Evolutionary conservation across 2,797 vertebrate species (phyloP).

Genomic region (Pachyuromys duprasi): DNA sequence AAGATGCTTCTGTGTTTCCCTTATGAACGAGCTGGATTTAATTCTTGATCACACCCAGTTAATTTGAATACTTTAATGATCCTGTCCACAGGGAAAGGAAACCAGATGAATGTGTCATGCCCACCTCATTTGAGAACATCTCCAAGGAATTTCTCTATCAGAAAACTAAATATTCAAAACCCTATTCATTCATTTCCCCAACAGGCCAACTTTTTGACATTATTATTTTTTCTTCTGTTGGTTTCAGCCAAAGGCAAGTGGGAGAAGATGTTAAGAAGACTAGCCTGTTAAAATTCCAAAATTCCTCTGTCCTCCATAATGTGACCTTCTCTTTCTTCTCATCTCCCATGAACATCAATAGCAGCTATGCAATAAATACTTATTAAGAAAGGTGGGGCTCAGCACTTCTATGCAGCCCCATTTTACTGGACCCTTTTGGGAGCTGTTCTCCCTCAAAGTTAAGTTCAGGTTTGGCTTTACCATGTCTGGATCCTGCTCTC

Average conservation of each 20-base stretch:
- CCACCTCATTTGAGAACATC: constrained; percentile 11
- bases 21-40: constrained; percentile 70
- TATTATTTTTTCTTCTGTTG: constrained; percentile 32
- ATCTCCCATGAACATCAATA: neutral
- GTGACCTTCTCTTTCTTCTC: neutral
- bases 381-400: neutral
- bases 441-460: neutral
- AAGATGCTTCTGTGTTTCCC: constrained; percentile 69
- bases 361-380: too few relatives aligned
- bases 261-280: neutral
- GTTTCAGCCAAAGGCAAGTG: constrained; percentile 23
- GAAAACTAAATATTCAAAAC: constrained; percentile 62
- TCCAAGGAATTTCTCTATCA: constrained; percentile 57
- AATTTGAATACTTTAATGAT: constrained; percentile 72
- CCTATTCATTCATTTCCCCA: constrained; percentile 41
- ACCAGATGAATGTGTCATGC: constrained; percentile 50
- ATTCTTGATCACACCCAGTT: constrained; percentile 75
- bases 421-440: neutral
- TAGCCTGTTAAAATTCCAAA: neutral
- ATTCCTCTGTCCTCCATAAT: too few relatives aligned
- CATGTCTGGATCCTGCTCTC: neutral
- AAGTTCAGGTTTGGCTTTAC: neutral
- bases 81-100: constrained; percentile 41
- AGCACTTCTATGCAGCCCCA: too few relatives aligned
- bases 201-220: neutral